Base-by-base conservation (phyloP, 2,113 vertebrate species). In the Tilapia sparmanii region DNA sequence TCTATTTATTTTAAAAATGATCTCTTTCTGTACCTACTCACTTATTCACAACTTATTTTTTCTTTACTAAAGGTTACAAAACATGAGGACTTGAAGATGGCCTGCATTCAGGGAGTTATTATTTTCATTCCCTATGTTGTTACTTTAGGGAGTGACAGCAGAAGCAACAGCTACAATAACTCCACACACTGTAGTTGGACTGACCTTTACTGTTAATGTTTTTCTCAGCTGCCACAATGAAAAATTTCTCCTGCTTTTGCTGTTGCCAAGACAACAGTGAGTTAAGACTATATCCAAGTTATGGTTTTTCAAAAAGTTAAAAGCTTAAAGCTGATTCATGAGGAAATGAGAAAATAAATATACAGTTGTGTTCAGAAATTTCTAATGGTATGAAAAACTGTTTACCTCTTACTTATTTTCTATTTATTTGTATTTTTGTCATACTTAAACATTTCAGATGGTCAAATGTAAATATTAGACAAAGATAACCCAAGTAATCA, bases 201-300 rank as follows among this genome's bases (percentile, higher is more conserved):
- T 52, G 59, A 50, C 81, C 76, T 90, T 87, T 88, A 80, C 88
- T 82, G 68, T 73, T 59, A 79, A 42, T 90, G 66, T 87, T 29
- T 92, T 90, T 50, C 80, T 91, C 47, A 78, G 80, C 89, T 86
- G 90, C 87, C 81, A 90, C 90, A 90, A 82, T 94, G 86, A 92
- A 89, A 83, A 81, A 87, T 84, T 89, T 83, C 82, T 86, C 38
- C 61, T 79, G 66, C 83, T 61, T 61, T 63, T 38, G 53, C 82
- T 16, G 92, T 94, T 92, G 82, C 92, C 89, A 93, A 86, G 94
- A 92, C 85, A 95, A 95, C 94, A 87, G 82, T 29, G 66, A 83
- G 79, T 53, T 82, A 83, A 78, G 52, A 83, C 33, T 53, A 66
- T 54, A 71, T 66, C 83, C 9, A 40, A 73, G 85, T 88, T 90